Conservation (phyloP, 1,140 invertebrate species). For the Kradibia gibbosae region DNA sequence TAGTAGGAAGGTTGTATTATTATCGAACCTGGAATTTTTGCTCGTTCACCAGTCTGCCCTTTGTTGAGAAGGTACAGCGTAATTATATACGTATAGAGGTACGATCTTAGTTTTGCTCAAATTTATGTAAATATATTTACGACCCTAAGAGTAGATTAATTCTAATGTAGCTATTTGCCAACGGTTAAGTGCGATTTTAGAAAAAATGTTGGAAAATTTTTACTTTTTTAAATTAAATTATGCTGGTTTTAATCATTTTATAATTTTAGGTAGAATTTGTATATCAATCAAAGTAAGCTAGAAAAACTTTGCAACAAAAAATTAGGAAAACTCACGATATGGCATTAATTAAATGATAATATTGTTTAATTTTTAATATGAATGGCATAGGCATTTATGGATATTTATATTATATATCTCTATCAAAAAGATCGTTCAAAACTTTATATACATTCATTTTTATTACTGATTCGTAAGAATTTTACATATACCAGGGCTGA, state of each 20-base stretch:
- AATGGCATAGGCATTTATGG: background rate
- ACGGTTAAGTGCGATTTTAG: background rate
- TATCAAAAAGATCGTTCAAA: background rate
- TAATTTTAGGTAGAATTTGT: background rate
- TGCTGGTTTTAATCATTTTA: conserved; percentile 24
- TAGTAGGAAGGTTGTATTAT: background rate
- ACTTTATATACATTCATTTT: background rate
- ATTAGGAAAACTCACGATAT: conserved; percentile 5
- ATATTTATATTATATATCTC: background rate
- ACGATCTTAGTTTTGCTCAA: background rate
- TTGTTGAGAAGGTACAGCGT: background rate
- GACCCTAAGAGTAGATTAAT: conserved; percentile 41
- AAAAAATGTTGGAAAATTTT: conserved; percentile 8
- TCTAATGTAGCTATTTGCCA: conserved; percentile 37
- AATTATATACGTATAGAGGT: background rate
- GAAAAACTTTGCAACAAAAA: background rate
- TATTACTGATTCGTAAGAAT: conserved; percentile 39
- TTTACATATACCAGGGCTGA: background rate
- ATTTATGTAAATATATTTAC: conserved; percentile 23
- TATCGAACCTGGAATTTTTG: conserved; percentile 18
- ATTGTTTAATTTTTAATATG: background rate
- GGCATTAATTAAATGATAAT: conserved; percentile 25
- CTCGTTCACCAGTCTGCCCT: background rate
- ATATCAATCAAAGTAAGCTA: conserved; percentile 29
- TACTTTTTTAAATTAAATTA: conserved; percentile 32